phyloP scores from a whole-genome alignment of 2,113 vertebrate genomes.

The Tylochromis polylepis region DNA sequence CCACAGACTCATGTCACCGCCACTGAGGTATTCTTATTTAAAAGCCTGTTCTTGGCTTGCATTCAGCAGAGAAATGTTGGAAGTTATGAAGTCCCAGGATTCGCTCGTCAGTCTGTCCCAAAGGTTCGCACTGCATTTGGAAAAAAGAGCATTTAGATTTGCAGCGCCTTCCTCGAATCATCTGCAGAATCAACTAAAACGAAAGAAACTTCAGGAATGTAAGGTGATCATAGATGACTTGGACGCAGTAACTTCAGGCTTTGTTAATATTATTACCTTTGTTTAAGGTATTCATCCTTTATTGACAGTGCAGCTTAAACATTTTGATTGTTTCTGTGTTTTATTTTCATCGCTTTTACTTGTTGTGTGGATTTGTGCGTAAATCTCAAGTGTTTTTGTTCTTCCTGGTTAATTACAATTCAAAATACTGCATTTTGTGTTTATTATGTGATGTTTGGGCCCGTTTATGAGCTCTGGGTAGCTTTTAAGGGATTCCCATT shows the following conservation, averaged over 20 bases:
- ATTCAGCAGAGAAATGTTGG: background rate
- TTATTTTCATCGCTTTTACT: background rate
- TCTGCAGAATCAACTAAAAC: background rate
- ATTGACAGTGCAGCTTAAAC: background rate
- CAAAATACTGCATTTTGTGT: background rate
- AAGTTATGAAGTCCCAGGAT: background rate
- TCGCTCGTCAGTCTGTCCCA: background rate
- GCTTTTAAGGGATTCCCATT: background rate
- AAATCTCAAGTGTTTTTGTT: background rate
- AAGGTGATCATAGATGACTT: background rate
- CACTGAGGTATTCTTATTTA: background rate
- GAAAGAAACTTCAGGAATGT: background rate
- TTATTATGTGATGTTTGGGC: background rate
- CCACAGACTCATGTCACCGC: background rate
- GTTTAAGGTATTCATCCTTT: background rate
- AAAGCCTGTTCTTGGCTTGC: background rate
- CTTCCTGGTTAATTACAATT: background rate
- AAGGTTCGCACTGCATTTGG: background rate
- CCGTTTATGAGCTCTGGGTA: background rate
- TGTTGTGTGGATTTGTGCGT: background rate
- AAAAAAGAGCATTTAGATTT: no score
- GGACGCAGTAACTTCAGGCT: background rate
- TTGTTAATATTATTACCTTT: background rate
- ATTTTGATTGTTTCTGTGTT: background rate
- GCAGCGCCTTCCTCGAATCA: background rate